Evolutionary conservation across 2,888 invertebrate species (phyloP).

Genomic region (Caenorhabditis panamensis): DNA sequence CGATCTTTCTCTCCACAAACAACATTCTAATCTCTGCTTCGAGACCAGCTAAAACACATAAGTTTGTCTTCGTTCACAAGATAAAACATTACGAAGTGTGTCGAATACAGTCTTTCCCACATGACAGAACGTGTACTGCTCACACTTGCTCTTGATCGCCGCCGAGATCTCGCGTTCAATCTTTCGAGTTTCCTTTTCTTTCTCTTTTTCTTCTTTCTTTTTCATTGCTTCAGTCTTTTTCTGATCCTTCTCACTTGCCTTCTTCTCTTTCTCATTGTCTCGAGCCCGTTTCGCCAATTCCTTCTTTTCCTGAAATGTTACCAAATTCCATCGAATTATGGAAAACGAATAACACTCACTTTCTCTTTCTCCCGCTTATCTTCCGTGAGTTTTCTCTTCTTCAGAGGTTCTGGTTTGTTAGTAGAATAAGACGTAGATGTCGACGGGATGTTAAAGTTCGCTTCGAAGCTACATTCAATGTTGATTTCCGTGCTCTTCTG

Average conservation of each 20-base stretch:
- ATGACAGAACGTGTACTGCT: constrained; percentile 64
- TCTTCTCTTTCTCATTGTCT: constrained; percentile 29
- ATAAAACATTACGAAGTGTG: constrained; percentile 35
- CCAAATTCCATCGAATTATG: too few species aligned
- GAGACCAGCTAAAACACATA: constrained; percentile 56
- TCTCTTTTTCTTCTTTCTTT: constrained; percentile 35
- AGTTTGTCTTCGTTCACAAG: background rate
- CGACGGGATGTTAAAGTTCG: background rate
- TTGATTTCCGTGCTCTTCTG: background rate
- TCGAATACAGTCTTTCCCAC: constrained; percentile 55
- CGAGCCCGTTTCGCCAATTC: constrained; percentile 36
- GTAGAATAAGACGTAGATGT: constrained; percentile 1
- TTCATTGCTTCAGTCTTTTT: constrained; percentile 14
- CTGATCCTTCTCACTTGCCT: constrained; percentile 35
- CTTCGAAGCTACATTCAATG: background rate
- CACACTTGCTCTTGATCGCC: constrained; percentile 60
- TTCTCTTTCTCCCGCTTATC: constrained; percentile 7
- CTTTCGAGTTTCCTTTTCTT: constrained; percentile 54
- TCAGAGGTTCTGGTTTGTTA: background rate
- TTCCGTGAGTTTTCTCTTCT: constrained; percentile 36
- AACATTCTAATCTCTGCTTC: constrained; percentile 38
- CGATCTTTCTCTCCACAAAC: constrained; percentile 62
- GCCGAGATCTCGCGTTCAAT: constrained; percentile 65
- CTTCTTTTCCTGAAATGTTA: constrained; percentile 7
- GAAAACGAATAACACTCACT: background rate